These are phyloP conservation scores for Sphenodon punctatus DNA, from an alignment of 2,797 vertebrate species.

Conservation along the genomic window DNA sequence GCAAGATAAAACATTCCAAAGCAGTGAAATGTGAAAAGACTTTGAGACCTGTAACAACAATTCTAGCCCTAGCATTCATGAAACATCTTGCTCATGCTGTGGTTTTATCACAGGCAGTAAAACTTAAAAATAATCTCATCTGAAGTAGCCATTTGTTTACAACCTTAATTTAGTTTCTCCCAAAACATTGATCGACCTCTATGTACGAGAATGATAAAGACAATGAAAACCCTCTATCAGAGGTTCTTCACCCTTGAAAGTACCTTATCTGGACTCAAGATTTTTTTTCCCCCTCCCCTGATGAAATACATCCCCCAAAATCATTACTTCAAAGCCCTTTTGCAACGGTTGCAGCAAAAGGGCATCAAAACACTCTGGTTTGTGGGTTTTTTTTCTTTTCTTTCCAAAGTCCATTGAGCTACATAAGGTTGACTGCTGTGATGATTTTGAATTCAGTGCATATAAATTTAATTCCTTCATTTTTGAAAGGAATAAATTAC, in stretches of 20 bases:
- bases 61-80: not conserved
- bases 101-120: not conserved
- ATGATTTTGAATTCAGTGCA: too few relatives aligned
- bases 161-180: not conserved
- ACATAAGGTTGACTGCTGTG: too few relatives aligned
- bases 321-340: too few relatives aligned
- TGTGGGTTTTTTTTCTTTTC: too few relatives aligned
- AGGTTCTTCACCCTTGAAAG: not conserved
- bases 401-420: too few relatives aligned
- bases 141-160: conserved; percentile 8
- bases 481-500: too few relatives aligned
- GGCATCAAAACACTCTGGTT: too few relatives aligned
- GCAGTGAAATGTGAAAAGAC: not conserved
- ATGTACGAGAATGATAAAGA: not conserved
- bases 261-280: accelerated
- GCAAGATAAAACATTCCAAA: not conserved
- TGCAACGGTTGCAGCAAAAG: too few relatives aligned
- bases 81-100: not conserved
- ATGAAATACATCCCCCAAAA: not conserved
- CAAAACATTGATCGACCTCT: not conserved
- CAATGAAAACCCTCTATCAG: not conserved
- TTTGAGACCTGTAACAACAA: not conserved
- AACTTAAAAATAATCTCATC: not conserved
- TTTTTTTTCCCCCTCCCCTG: too few relatives aligned
- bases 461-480: too few relatives aligned